phyloP scores from a whole-genome alignment of 2,113 vertebrate species.

The Ancistrus triradiatus region DNA sequence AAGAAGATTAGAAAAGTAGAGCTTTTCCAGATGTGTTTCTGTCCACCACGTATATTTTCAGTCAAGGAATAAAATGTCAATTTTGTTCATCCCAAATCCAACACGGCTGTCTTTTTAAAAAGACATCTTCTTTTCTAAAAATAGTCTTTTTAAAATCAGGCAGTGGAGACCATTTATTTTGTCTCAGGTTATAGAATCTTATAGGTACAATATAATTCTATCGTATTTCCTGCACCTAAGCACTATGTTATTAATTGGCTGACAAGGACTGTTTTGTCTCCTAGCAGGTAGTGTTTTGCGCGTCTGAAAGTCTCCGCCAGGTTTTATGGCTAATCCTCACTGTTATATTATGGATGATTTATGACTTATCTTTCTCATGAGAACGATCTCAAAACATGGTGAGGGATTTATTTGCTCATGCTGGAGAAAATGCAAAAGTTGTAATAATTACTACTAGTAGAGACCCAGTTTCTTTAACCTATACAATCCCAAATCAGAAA shows the following conservation, averaged over 20 bases:
- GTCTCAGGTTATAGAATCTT: background rate
- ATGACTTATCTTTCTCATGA: background rate
- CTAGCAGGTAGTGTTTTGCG: constrained; percentile 23
- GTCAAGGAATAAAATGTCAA: constrained; percentile 24
- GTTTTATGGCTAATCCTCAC: constrained; percentile 31
- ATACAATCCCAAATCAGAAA: no score
- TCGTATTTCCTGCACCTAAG: constrained; percentile 16
- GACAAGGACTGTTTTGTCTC: constrained; percentile 21
- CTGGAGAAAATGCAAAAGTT: background rate
- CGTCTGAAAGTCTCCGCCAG: constrained; percentile 6
- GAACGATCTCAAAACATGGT: no score
- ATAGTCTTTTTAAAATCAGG: background rate
- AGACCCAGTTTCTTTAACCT: no score
- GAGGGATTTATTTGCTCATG: constrained; percentile 7
- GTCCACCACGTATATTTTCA: constrained; percentile 14
- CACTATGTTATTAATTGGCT: constrained; percentile 32
- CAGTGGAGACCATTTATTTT: background rate
- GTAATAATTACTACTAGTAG: background rate
- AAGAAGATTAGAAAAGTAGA: constrained; percentile 65
- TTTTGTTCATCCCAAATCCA: constrained; percentile 5
- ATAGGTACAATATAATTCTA: constrained; percentile 13
- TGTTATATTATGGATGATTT: constrained; percentile 23
- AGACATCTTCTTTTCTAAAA: background rate
- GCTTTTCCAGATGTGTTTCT: constrained; percentile 62
- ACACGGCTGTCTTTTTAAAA: background rate